Conservation (phyloP, 2,113 vertebrate genomes). For the Syngnathoides biaculeatus region DNA sequence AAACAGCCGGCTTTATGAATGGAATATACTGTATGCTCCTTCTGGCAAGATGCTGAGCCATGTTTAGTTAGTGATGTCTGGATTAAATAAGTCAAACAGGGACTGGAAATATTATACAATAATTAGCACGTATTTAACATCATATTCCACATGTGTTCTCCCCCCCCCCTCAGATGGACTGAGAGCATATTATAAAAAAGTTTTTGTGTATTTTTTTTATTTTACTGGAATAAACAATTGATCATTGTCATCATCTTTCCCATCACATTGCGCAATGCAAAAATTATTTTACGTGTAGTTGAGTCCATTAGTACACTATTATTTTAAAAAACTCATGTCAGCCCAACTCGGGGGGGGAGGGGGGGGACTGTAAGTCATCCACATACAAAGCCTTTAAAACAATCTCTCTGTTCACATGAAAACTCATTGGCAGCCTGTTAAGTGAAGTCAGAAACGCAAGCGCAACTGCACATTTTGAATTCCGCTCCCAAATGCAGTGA, state of each 20-base stretch:
- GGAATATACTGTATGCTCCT: constrained; percentile 8
- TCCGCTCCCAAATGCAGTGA: no score
- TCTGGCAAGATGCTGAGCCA: constrained; percentile 1
- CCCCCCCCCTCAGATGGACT: neutral
- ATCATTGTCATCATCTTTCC: neutral
- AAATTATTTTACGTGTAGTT: no score
- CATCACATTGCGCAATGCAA: neutral
- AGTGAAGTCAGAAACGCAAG: neutral
- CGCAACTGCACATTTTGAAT: no score
- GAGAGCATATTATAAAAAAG: neutral
- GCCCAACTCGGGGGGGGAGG: no score
- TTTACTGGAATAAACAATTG: neutral
- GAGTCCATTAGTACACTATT: no score
- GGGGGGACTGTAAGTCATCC: no score
- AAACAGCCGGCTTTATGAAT: neutral
- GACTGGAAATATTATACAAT: constrained; percentile 9
- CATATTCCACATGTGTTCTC: no score
- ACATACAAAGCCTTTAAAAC: neutral
- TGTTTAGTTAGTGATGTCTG: constrained; percentile 6
- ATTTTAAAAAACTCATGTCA: no score
- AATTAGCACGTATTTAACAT: neutral
- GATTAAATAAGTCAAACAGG: constrained; percentile 15
- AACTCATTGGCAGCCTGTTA: neutral
- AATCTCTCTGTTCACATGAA: neutral
- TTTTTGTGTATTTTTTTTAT: no score